Percentiles rank a stretch among this genome's conserved stretches.
These are phyloP conservation scores for Pocillopora verrucosa DNA, from an alignment of 64 coral and sea anemone genomes.

Conservation along the genomic window DNA sequence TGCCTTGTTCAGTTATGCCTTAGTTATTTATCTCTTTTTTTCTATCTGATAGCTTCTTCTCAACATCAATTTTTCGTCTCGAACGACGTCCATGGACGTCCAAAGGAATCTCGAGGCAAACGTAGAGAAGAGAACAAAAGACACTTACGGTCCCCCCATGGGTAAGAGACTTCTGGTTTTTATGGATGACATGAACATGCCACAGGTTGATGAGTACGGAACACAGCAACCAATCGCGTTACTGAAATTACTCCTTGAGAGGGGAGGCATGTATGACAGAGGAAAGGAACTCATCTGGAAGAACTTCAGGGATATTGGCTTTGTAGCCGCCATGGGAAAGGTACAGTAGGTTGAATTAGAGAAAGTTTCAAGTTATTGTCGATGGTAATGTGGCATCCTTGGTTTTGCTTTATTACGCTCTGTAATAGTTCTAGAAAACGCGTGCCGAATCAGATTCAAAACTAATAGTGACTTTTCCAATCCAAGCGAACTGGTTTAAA, in stretches of 20 bases:
- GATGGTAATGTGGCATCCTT: neutral
- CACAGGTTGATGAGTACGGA: conserved; percentile 98
- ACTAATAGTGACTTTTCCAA: too few relatives aligned
- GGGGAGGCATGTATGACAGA: conserved; percentile 96
- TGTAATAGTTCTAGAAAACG: too few relatives aligned
- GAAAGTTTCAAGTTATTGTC: neutral
- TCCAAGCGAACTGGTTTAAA: too few relatives aligned
- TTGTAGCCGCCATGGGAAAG: conserved; percentile 99
- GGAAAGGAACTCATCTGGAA: conserved; percentile 97
- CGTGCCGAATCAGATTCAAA: too few relatives aligned
- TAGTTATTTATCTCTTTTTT: neutral
- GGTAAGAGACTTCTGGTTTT: conserved; percentile 94
- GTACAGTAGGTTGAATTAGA: conserved; percentile 22
- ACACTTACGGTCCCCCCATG: conserved; percentile 99
- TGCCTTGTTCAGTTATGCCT: neutral
- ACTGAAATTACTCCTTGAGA: conserved; percentile 87
- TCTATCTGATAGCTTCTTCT: conserved; percentile 60
- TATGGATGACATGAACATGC: conserved; percentile 99
- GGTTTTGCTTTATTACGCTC: too few relatives aligned
- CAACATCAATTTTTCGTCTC: conserved; percentile 99
- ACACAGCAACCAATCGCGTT: conserved; percentile 97
- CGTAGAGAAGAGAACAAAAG: conserved; percentile 98
- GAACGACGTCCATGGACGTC: conserved; percentile 98
- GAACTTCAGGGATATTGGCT: conserved; percentile 93
- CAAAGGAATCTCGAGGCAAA: conserved; percentile 96